A percentile compares a stretch with the other conserved stretches of the same genome.
Evolutionary conservation across 2,888 invertebrate genomes (phyloP).

Genomic region (Tyria jacobaeae): DNA sequence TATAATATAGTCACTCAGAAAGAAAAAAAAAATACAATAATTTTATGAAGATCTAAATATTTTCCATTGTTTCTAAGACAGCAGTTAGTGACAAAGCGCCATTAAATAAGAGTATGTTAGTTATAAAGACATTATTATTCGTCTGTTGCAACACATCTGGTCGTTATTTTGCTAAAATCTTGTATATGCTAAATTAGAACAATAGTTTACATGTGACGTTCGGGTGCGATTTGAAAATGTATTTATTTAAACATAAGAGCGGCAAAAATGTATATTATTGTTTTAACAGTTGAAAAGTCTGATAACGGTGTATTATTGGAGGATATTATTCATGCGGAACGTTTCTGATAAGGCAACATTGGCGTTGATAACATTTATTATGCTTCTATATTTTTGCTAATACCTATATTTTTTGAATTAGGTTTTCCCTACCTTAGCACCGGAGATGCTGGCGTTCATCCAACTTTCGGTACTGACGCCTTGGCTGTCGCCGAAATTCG

Average conservation of each 20-base stretch:
- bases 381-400: conserved; percentile 49
- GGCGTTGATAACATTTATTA: conserved; percentile 62
- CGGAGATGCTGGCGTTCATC: conserved; percentile 84
- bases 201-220: conserved; percentile 10
- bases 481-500: conserved; percentile 80
- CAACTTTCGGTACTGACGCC: conserved; percentile 77
- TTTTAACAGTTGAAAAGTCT: conserved; percentile 25
- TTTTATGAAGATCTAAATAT: neutral
- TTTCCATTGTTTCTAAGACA: neutral
- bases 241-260: neutral
- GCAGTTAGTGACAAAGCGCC: conserved; percentile 13
- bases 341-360: conserved; percentile 64
- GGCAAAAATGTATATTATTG: neutral
- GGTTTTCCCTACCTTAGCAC: conserved; percentile 79
- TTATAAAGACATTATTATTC: conserved; percentile 45
- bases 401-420: conserved; percentile 55
- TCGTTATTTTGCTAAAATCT: conserved; percentile 21
- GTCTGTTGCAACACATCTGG: conserved; percentile 38
- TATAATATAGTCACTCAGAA: neutral
- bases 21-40: neutral
- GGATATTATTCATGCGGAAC: conserved; percentile 59
- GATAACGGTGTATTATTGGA: conserved; percentile 58
- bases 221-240: neutral
- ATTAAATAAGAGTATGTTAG: conserved; percentile 28
- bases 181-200: conserved; percentile 7